These are phyloP conservation scores for Hemicrepidius hirtus DNA, from an alignment of 2,888 invertebrate species.

Conservation along the genomic window DNA sequence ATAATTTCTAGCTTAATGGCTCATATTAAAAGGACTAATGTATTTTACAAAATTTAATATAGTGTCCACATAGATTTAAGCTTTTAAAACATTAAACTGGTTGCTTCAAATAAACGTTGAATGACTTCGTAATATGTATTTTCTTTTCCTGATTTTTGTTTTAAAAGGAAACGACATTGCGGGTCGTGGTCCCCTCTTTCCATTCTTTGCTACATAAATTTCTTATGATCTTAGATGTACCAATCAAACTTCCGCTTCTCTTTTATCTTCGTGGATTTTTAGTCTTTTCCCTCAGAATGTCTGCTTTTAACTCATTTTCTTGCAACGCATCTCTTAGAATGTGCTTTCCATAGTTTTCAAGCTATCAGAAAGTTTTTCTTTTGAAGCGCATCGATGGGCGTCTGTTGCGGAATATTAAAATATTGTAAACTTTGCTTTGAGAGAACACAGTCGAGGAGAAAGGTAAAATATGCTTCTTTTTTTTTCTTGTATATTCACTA, in stretches of 20 bases:
- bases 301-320: slow-evolving; percentile 26
- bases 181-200: slow-evolving; percentile 1
- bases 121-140: not conserved
- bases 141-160: not conserved
- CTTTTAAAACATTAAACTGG: not conserved
- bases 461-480: slow-evolving; percentile 1
- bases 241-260: slow-evolving; percentile 35
- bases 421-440: slow-evolving; percentile 42
- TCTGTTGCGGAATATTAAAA: slow-evolving; percentile 44
- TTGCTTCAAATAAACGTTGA: not conserved
- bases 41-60: not conserved
- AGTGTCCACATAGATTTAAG: not conserved
- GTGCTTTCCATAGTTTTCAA: slow-evolving; percentile 39
- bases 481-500: not conserved
- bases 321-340: slow-evolving; percentile 29
- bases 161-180: not conserved
- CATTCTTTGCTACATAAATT: slow-evolving; percentile 30
- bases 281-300: slow-evolving; percentile 16
- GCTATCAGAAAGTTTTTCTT: slow-evolving; percentile 39
- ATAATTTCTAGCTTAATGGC: not conserved
- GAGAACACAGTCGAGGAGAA: not conserved
- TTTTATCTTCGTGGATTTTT: slow-evolving; percentile 24
- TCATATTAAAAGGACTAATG: not conserved
- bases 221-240: slow-evolving; percentile 27
- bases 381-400: slow-evolving; percentile 39